These are phyloP conservation scores for Zaprionus obscuricornis DNA, from an alignment of 2,888 invertebrate genomes.

Conservation along the genomic window DNA sequence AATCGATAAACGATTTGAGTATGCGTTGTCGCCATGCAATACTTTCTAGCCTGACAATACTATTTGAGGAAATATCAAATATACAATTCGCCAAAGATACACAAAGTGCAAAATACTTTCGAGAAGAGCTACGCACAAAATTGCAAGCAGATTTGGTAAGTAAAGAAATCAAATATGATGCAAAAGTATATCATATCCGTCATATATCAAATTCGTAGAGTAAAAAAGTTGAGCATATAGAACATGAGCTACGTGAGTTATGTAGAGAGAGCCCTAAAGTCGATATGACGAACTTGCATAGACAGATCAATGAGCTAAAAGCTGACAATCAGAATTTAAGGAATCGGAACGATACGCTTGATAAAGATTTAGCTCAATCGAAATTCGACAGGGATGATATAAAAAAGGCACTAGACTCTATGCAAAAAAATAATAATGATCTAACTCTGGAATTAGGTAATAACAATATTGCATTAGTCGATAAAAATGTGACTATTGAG, in stretches of 20 bases:
- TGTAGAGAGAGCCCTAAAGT: not conserved
- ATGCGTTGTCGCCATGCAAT: constrained; percentile 24
- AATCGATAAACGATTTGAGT: constrained; percentile 53
- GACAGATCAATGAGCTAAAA: not conserved
- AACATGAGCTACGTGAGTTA: constrained; percentile 9
- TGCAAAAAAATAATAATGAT: constrained; percentile 2
- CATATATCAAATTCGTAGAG: constrained; percentile 9
- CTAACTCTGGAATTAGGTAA: constrained; percentile 13
- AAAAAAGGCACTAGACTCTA: not conserved
- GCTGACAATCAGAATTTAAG: not conserved
- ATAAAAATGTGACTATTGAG: not conserved
- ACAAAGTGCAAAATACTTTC: not conserved
- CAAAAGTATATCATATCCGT: not conserved
- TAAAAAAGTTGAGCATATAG: not conserved
- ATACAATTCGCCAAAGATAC: constrained; percentile 9
- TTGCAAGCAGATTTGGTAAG: constrained; percentile 47
- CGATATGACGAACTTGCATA: not conserved
- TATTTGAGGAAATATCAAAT: constrained; percentile 32
- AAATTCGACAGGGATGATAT: constrained; percentile 4
- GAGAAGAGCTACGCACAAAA: constrained; percentile 21
- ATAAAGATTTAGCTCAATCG: not conserved
- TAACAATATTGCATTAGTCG: not conserved
- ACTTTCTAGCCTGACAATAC: no score
- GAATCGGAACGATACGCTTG: no score
- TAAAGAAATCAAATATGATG: not conserved